Evolutionary conservation across 2,797 vertebrate genomes (phyloP).

Genomic region (Squalus acanthias): DNA sequence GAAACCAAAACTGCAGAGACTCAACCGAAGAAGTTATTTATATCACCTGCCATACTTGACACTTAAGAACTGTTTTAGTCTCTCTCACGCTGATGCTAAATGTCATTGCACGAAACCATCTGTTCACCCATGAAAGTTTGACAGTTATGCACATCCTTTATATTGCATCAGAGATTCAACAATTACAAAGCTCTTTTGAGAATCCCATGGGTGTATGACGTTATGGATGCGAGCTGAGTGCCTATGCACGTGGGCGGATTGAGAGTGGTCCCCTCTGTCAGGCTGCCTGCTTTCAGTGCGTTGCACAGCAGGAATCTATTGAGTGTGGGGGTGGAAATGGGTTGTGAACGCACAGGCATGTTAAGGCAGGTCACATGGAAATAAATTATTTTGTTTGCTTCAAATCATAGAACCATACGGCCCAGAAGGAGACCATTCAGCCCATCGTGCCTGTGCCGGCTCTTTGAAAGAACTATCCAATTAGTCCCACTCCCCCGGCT

Average conservation of each 20-base stretch:
- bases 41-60: neutral
- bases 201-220: neutral
- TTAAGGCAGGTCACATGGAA: neutral
- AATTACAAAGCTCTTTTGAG: neutral
- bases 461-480: neutral
- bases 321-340: neutral
- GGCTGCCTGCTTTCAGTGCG: neutral
- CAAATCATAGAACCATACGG: neutral
- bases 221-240: neutral
- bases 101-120: conserved; percentile 20
- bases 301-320: neutral
- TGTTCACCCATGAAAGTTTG: neutral
- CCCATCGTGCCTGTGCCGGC: neutral
- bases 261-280: neutral
- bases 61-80: neutral
- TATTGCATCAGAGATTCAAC: neutral
- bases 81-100: neutral
- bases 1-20: neutral
- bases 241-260: no score
- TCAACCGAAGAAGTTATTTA: neutral
- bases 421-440: neutral
- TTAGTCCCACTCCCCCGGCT: neutral
- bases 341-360: no score
- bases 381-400: neutral
- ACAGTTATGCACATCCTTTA: conserved; percentile 3